Evolutionary conservation across 2,888 invertebrate genomes (phyloP).

Genomic region (Chalcis sispes): DNA sequence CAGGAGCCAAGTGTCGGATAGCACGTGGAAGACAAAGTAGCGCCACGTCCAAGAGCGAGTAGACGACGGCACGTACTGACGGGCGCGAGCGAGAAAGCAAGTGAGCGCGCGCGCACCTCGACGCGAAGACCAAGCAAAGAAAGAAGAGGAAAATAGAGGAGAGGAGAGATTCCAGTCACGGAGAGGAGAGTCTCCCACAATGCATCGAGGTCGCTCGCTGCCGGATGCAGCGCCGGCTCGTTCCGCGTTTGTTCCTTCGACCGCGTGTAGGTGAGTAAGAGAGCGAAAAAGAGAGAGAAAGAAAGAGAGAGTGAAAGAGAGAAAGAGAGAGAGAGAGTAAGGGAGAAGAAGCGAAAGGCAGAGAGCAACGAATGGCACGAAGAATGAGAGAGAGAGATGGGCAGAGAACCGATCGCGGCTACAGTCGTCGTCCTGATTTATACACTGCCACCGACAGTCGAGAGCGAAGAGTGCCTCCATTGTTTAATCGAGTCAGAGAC

Average conservation of each 20-base stretch:
- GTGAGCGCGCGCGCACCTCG: slow-evolving; percentile 19
- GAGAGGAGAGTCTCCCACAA: slow-evolving; percentile 71
- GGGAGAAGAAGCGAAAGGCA: neutral
- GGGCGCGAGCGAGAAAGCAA: neutral
- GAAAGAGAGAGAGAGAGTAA: slow-evolving; percentile 7
- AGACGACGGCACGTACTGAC: neutral
- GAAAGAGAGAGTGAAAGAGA: neutral
- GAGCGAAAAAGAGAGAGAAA: too few species aligned
- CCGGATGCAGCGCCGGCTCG: slow-evolving; percentile 63
- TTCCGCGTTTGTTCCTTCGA: slow-evolving; percentile 20
- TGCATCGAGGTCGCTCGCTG: slow-evolving; percentile 70
- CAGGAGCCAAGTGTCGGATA: slow-evolving; percentile 50
- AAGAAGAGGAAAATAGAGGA: slow-evolving; percentile 45
- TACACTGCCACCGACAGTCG: slow-evolving; percentile 72
- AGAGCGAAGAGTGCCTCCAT: slow-evolving; percentile 63
- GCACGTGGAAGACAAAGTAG: slow-evolving; percentile 59
- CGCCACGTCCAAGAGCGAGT: slow-evolving; percentile 41
- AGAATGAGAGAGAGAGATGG: slow-evolving; percentile 5
- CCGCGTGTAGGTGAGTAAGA: neutral
- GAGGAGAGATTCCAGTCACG: slow-evolving; percentile 72
- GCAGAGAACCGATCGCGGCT: slow-evolving; percentile 63
- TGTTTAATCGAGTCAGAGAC: slow-evolving; percentile 71
- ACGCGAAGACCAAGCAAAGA: slow-evolving; percentile 28
- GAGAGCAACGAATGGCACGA: neutral
- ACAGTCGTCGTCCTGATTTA: slow-evolving; percentile 74